A percentile compares a stretch with the other conserved stretches of the same genome.
These are phyloP conservation scores for Scytalopus superciliaris DNA, from an alignment of 2,113 vertebrate species.

Conservation along the genomic window DNA sequence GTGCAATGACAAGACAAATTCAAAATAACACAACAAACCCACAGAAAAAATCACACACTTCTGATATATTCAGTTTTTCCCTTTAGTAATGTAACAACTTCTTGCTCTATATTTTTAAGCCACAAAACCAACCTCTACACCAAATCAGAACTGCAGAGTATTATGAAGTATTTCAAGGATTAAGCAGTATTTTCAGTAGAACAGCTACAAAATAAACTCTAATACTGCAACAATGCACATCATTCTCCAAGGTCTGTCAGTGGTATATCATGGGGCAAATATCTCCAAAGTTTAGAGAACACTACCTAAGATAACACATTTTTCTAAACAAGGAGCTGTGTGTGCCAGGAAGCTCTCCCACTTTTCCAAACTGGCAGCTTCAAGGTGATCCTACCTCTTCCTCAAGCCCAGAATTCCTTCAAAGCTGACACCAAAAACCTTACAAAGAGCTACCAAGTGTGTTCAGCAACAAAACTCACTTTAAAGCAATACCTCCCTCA, in stretches of 20 bases:
- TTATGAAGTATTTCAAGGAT: background rate
- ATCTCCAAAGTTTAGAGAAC: background rate
- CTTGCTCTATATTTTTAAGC: background rate
- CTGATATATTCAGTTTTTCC: background rate
- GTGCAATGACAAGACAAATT: background rate
- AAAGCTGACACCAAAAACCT: background rate
- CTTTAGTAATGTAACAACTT: background rate
- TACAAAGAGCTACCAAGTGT: rapidly evolving
- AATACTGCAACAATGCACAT: background rate
- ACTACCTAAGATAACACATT: background rate
- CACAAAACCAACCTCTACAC: background rate
- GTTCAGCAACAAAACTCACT: background rate
- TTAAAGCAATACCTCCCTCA: background rate
- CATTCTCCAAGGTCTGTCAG: background rate
- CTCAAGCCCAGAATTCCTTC: background rate
- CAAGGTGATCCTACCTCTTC: background rate
- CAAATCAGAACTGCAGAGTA: background rate
- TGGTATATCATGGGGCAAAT: background rate
- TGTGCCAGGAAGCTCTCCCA: background rate
- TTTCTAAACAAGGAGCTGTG: background rate
- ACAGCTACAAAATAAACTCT: background rate
- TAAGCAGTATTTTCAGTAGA: background rate
- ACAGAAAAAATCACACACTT: background rate
- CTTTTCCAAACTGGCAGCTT: background rate
- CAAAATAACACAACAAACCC: background rate